A percentile compares a stretch with the other conserved stretches of the same genome.
Evolutionary conservation across 1,140 invertebrate species (phyloP).

Genomic region (Triops cancriformis): DNA sequence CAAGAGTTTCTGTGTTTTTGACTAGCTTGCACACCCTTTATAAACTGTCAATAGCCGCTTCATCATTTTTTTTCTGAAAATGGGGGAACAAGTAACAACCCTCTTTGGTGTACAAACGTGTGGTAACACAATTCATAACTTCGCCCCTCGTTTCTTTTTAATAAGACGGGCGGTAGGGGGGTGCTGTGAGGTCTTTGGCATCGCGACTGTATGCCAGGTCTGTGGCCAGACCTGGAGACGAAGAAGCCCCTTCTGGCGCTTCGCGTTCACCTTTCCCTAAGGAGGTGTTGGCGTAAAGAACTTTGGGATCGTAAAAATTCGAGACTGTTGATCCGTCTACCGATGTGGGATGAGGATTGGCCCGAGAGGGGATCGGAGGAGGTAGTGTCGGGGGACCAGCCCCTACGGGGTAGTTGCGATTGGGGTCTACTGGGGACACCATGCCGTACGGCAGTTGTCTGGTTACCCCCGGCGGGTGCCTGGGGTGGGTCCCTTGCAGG

Average conservation of each 20-base stretch:
- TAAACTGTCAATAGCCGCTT: background rate
- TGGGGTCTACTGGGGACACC: background rate
- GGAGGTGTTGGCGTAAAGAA: background rate
- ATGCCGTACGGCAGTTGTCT: background rate
- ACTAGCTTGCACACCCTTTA: background rate
- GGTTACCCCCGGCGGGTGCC: background rate
- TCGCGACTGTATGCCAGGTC: constrained; percentile 17
- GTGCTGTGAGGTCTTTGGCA: background rate
- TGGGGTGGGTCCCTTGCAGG: background rate
- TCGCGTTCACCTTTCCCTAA: constrained; percentile 34
- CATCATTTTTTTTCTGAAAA: background rate
- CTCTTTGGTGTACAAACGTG: background rate
- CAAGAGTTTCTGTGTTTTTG: background rate
- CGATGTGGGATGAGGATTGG: background rate
- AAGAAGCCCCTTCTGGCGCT: constrained; percentile 36
- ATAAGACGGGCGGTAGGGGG: background rate
- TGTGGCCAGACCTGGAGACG: constrained; percentile 33
- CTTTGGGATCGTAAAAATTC: background rate
- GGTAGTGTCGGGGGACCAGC: background rate
- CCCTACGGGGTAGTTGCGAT: background rate
- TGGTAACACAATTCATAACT: background rate
- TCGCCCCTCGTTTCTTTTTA: background rate
- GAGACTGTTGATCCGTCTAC: background rate
- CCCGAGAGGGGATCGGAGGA: background rate
- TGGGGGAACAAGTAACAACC: background rate